phyloP scores from a whole-genome alignment of 2,113 vertebrate species.

The Bothrops jararaca region DNA sequence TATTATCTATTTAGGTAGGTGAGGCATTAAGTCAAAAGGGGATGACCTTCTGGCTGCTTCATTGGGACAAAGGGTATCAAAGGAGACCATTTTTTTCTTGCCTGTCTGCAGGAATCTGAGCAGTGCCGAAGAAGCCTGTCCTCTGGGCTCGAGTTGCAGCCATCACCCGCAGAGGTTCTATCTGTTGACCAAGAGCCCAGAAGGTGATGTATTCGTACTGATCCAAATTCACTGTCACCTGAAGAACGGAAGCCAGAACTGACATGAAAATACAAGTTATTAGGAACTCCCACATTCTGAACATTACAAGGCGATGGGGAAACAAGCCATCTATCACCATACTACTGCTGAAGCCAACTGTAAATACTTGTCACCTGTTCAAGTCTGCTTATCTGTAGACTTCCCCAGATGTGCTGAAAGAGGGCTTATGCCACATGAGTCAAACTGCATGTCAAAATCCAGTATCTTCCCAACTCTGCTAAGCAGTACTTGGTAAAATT shows the following conservation, averaged over 20 bases:
- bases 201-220: slow-evolving; percentile 69
- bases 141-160: slow-evolving; percentile 50
- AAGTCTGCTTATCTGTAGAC: background rate
- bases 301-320: background rate
- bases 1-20: too few relatives aligned
- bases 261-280: background rate
- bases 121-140: slow-evolving; percentile 53
- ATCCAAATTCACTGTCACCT: slow-evolving; percentile 68
- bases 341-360: background rate
- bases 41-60: too few relatives aligned
- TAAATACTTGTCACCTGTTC: background rate
- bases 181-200: slow-evolving; percentile 69
- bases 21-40: too few relatives aligned
- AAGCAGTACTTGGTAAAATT: background rate
- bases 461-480: background rate
- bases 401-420: background rate
- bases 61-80: too few relatives aligned
- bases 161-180: slow-evolving; percentile 54
- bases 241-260: background rate
- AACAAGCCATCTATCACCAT: background rate
- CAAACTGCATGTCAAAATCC: background rate
- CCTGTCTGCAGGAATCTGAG: slow-evolving; percentile 20
- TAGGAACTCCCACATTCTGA: background rate
- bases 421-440: background rate
- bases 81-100: background rate